Base-by-base conservation (phyloP, 2,797 vertebrate genomes). In the Lithobates pipiens region DNA sequence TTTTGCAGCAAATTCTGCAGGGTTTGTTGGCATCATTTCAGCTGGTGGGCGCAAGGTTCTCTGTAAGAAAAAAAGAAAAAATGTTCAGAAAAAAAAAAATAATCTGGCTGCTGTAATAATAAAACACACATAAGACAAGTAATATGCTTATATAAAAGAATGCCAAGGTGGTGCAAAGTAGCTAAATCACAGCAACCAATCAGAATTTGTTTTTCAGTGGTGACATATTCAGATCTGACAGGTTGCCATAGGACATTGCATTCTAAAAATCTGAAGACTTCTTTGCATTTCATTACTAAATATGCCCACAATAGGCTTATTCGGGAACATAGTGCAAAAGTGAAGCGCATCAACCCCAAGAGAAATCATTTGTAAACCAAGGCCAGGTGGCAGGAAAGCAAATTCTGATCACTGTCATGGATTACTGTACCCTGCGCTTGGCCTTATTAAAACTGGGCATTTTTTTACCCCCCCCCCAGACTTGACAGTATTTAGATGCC, bases 31-130 rank as follows among this genome's bases (percentile, higher is more conserved):
- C 68, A 85, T 27, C 82, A 84, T 85, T 44, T 85, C 82, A 67
- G 77, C 73, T 32, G 86, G 86, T 32, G 86, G 86, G n/a, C 78
- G 86, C 73, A 84, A 50, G 39, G 86, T 81, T 67, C 86, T 85
- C 78, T 88, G 74, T 13, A 36, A 34, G 78, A 63, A 54, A 5
- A 76, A 54, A 16, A 61, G 23, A 1, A 42, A 50, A 5, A 29
- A 50, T 29, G 29, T 29, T 68, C 15, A 44, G 16, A 1, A 36
- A 73, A 39, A 63, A 36, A 7, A 34, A 1, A 29, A 29, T 6
- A 54, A 9, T 10, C 8, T 27, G 34, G 50, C 15, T 54, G 50
- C 50, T 4, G 50, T 3, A 54, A 54, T 54, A 18, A 50, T 16
- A n/a, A 50, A 54, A 54, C 50, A 18, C 16, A 54, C 16, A 61